Base-by-base conservation (phyloP, 2,888 invertebrate genomes). In the Ganaspis brasiliensis region DNA sequence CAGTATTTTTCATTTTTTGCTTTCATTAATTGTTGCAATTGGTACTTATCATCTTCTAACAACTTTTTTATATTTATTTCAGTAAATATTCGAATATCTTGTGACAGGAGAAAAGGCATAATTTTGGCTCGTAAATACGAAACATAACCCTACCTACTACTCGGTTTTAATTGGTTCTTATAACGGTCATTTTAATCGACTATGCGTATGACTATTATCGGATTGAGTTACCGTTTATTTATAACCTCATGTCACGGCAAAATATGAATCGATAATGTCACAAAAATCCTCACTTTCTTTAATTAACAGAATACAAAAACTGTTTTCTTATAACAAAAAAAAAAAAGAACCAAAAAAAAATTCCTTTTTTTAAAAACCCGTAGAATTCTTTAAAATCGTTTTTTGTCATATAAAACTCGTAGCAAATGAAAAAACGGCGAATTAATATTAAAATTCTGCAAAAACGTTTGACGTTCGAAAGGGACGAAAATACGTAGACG, bases 81-180 rank as follows among this genome's bases (percentile, higher is more conserved):
- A n/a, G n/a, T n/a, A n/a, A 56, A 26, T 56, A 26, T 14, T 61
- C 10, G 10, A 35, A 61, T 61, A 37, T 19, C 19, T 40, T 21
- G 67, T 24, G 45, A 45, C 55, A 35, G 31, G 55, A 72, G 75
- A 82, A 78, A 79, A 79, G 74, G 82, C 83, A 83, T 84, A 79
- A 87, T 88, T 87, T 83, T 56, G 80, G 81, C 79, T 85, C 82
- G 86, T 88, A 88, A 88, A 88, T 87, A 87, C 81, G 89, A 82
- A 88, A 89, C 74, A 52, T 75, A 87, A 89, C 75, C 79, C 81
- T 79, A 75, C 76, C 80, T 76, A 77, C 76, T 82, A 87, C 84
- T 84, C 83, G 81, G 76, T 77, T 76, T 80, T 87, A 88, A 87
- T 86, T 87, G 84, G 82, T 83, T 84, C 85, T 85, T 87, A 84